These are phyloP conservation scores for Fragum sueziense DNA, from an alignment of 2,888 invertebrate species.

Conservation along the genomic window DNA sequence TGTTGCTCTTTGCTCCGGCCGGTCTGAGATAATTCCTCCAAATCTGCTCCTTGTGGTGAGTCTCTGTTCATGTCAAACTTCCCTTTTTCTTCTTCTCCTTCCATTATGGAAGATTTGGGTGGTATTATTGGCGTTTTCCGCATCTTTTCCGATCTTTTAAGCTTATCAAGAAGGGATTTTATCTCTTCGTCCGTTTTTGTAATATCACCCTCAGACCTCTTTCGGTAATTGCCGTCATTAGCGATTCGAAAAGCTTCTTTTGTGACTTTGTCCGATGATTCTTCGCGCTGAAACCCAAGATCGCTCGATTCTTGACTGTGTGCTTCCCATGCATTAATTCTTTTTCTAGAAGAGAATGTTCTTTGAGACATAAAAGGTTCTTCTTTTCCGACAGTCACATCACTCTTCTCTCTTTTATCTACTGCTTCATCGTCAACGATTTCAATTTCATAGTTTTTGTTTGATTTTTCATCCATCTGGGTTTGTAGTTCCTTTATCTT, in stretches of 20 bases:
- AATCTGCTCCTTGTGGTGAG: slow-evolving; percentile 32
- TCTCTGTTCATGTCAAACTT: not conserved
- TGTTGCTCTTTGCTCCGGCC: slow-evolving; percentile 43
- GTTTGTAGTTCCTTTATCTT: slow-evolving; percentile 51
- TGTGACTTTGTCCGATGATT: too few relatives aligned
- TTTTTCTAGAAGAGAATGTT: too few relatives aligned
- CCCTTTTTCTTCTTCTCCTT: slow-evolving; percentile 29
- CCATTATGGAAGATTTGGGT: not conserved
- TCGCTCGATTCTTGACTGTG: too few relatives aligned
- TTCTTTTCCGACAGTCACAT: too few relatives aligned
- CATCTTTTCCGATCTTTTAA: slow-evolving; percentile 48
- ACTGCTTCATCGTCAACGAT: slow-evolving; percentile 33
- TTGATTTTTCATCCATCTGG: slow-evolving; percentile 49
- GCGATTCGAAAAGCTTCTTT: too few relatives aligned
- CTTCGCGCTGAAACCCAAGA: too few relatives aligned
- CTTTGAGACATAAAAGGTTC: too few relatives aligned
- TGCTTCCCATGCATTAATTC: too few relatives aligned
- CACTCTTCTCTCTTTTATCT: slow-evolving; percentile 42
- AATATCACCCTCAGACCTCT: slow-evolving; percentile 54
- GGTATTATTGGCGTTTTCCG: slow-evolving; percentile 24
- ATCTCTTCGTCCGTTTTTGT: slow-evolving; percentile 59
- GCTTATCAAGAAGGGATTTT: slow-evolving; percentile 41
- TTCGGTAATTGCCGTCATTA: too few relatives aligned
- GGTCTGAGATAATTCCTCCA: too few relatives aligned
- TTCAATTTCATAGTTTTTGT: slow-evolving; percentile 48